Evolutionary conservation across 2,797 vertebrate species (phyloP).

Genomic region (Linurgus olivaceus): DNA sequence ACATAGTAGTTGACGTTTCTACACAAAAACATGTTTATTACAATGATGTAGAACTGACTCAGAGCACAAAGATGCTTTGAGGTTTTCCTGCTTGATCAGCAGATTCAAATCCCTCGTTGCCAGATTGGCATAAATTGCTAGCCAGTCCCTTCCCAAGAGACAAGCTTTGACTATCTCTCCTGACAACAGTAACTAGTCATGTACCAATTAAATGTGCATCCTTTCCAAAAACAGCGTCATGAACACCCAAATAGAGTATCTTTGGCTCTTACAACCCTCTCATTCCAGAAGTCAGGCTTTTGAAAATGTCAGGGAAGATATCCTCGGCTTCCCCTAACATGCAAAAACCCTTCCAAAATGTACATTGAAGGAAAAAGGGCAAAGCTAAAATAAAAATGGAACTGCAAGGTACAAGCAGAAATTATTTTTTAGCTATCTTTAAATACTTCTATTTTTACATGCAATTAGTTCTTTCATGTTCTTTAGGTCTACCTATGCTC

Average conservation of each 20-base stretch:
- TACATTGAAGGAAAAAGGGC: neutral
- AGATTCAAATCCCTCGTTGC: slow-evolving; percentile 40
- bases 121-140: slow-evolving; percentile 36
- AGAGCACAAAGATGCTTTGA: slow-evolving; percentile 32
- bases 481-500: slow-evolving; percentile 1
- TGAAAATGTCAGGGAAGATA: neutral
- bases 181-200: neutral
- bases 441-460: neutral
- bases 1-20: neutral
- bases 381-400: neutral
- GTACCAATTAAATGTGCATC: neutral
- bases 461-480: neutral
- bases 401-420: neutral
- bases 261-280: neutral
- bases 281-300: neutral
- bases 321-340: neutral
- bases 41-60: slow-evolving; percentile 30
- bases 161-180: slow-evolving; percentile 8
- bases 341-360: neutral
- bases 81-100: slow-evolving; percentile 43
- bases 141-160: neutral
- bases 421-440: neutral
- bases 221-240: neutral
- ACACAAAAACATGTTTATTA: slow-evolving; percentile 12
- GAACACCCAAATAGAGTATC: neutral